Evolutionary conservation across 2,113 vertebrate genomes (phyloP), one percentile per base, ranked within the genome.

Genomic region (Vulpes lagopus): DNA sequence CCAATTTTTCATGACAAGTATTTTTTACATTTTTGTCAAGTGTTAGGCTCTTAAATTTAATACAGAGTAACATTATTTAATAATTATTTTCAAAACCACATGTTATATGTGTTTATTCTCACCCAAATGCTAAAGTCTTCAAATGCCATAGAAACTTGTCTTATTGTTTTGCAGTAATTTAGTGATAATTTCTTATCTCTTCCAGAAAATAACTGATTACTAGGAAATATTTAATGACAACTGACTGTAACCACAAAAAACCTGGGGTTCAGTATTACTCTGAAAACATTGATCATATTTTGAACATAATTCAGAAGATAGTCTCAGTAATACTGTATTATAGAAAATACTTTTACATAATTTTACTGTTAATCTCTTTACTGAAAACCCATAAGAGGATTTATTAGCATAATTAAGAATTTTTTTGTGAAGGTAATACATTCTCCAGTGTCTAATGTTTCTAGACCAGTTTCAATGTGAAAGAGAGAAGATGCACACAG

Each of bases 381-480:
- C 16, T 93, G 59, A 51, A 79, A 82, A 38, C 1, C 19, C 8
- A 49, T 35, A 67, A 60, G 14, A 51, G 20, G 1, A 71, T 78
- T 71, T 83, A 5, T 81, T 1, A n/a, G 43, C 49, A 69, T 84
- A 4, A 16, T 55, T 51, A 78, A 17, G 15, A 76, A 4, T 30
- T 78, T 78, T 78, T 30, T 64, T 64, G 62, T 11, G 43, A 43
- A 43, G 76, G 11, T 73, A 91, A 82, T 49, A 59, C 64, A 27
- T 59, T 76, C 22, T 81, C 76, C 35, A 59, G 23, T 16, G 2
- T 94, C 76, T 89, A 65, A n/a, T 71, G 80, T 92, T 96, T 96
- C 25, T 80, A 83, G 43, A 19, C 5, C 30, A 57, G 60, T 94
- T 94, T 94, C 94, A 95, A 91, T 43, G 67, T 78, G 23, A 78